Base-by-base conservation (phyloP, 2,113 vertebrate genomes). In the Dipodomys ordii region DNA sequence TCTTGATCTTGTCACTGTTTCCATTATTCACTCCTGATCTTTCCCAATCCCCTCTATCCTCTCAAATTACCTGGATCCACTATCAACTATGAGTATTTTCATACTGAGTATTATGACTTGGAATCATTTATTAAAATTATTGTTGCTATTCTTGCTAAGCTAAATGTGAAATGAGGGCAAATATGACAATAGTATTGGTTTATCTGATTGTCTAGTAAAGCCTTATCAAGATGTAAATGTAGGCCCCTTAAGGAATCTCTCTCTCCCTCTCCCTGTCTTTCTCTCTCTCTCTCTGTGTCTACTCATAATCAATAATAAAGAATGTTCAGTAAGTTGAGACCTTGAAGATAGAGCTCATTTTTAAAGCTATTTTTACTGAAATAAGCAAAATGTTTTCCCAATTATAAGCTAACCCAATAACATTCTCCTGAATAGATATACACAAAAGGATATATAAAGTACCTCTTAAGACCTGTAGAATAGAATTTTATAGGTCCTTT, bases 311-410 rank as follows among this genome's bases (percentile, higher is more conserved):
- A 20, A 1, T 10, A 6, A 83, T 12, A 7, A 53, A 72, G 6
- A 65, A 32, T 72, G 49, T 64, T 84, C 28, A 83, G 53, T 80
- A 53, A 91, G 83, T 85, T n/a, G 90, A 19, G 6, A 83, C 35
- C 68, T 88, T 92, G 27, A 87, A 91, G 87, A 81, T 18, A 73
- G 10, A 9, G 74, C 28, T 35, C 44, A 49, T 44, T 92, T 88
- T 83, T 46, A 16, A 30, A 65, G 13, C 84, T 46, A 57, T 87
- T 77, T 87, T 87, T 74, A 23, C 35, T 71, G 20, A 90, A 90
- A 87, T 71, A 67, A 94, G 71, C 7, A 57, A 71, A 83, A 30
- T 15, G n/a, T 28, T 79, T 92, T 93, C 73, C 32, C 85, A 81
- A 18, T 46, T 65, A 67, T 69, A 19, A 53, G 46, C 49, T 72